Base-by-base conservation (phyloP, 1,140 invertebrate genomes). In the Zaprionus tsacasi region DNA sequence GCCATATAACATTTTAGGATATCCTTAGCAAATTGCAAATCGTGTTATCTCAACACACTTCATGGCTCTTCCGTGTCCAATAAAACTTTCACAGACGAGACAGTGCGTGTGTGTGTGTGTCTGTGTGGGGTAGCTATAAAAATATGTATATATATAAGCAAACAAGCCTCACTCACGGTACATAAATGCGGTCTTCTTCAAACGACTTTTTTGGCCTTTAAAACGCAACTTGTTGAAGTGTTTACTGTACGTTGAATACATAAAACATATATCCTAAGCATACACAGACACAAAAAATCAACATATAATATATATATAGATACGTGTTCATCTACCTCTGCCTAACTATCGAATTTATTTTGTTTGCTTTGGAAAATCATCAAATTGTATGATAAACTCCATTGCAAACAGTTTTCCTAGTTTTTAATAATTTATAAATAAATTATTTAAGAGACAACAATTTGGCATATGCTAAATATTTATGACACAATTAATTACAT, bases 191-290 rank as follows among this genome's bases (percentile, higher is more conserved):
- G 60, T 48, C 45, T 40, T 40, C 11, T 52, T 45, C 38, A 40
- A 57, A 68, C 43, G 69, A 58, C 55, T 59, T 54, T 40, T 36
- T 58, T 38, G 40, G 33, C 40, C 58, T 57, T 43, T 58, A 65
- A 65, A 54, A 70, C 67, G 64, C 77, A 74, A 86, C 82, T 87
- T 86, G 64, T 85, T 82, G 71, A 82, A 87, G 82, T 82, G 80
- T 78, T 87, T 87, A 80, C 72, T 70, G 77, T 61, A 64, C 67
- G 61, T 45, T 40, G 56, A 79, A 76, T 68, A 69, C 81, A 82
- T 76, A 79, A 81, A 79, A 6, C 6, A 75, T 80, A 82, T 70
- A 66, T 67, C 27, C 58, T 55, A 57, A 65, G 56, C 55, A 70
- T 36, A 25, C 61, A 15, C 27, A 30, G 12, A 25, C 15, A 13